Base-by-base conservation (phyloP, 2,888 invertebrate genomes). In the Omphaloscelis lunosa region DNA sequence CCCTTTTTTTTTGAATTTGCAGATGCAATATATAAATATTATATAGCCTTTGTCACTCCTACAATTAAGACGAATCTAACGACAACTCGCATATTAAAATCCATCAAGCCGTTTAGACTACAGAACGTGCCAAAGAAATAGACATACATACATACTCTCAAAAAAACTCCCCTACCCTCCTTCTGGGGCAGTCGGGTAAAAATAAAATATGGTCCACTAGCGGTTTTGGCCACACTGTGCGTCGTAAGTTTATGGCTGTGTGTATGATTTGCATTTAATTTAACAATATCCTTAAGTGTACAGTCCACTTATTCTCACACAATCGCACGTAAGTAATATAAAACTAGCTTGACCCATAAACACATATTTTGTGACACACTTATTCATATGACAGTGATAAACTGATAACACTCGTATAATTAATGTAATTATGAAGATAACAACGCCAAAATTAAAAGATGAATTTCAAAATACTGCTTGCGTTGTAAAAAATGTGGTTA, bases 321-420 rank as follows among this genome's bases (percentile, higher is more conserved):
- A 77, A 74, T 62, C 61, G 72, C 61, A 71, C 20, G 15, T 80
- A 65, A 20, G 15, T 84, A 65, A 20, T 72, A 56, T 76, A 79
- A 80, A 86, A 76, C 68, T 82, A 80, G 72, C 74, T 86, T 89
- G 91, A 76, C 89, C 93, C 85, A 90, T 79, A 89, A 90, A 78
- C 84, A 89, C 84, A 85, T 75, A 83, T 89, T 85, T 79, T 77
- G 73, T 89, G 88, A 85, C 87, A 89, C 75, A 86, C 58, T 85
- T 88, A 82, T 85, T 80, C 72, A 74, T 56, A 71, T 77, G 79
- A 82, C 82, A 86, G 41, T 86, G 72, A 87, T 78, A 75, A 79
- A 80, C 2, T 63, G 72, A 86, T 80, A 77, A 83, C 78, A 81
- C 67, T 71, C 72, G 67, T 72, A 59, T 34, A 78, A 81, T 77